Base-by-base conservation (phyloP, 2,888 invertebrate genomes). In the Selenia dentaria region DNA sequence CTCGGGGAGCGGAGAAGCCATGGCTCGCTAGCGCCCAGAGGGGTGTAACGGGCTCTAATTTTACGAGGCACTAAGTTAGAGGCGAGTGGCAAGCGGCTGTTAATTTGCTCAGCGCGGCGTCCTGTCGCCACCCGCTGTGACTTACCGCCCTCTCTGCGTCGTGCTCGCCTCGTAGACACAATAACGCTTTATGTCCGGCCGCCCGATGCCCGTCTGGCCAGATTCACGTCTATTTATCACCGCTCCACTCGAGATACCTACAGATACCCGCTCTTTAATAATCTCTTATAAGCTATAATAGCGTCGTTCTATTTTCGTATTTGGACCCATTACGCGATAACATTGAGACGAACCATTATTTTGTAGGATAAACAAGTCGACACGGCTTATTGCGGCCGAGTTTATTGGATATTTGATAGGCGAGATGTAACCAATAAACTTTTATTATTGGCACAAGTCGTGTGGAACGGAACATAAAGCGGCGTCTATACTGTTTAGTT, bases 41-140 rank as follows among this genome's bases (percentile, higher is more conserved):
- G 78, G 85, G 75, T 77, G 75, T 83, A 82, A 81, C 79, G 76
- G 81, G 73, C 75, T 48, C 85, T 87, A 86, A 88, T 89, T 88
- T 89, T 86, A 88, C 79, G 89, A 89, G 86, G 84, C 78, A 83
- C 83, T 88, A 87, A 88, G 82, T 88, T 82, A 82, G 81, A 79
- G 78, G 76, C 78, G 79, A 83, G 82, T 74, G 82, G 81, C 81
- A 81, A 84, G 74, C 80, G 81, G 70, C 81, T 87, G 89, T 87
- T 89, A 89, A 89, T 88, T 89, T 86, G 85, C 75, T 76, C 79
- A 74, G 75, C 77, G 69, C 80, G 79, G 70, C 79, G 77, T 67
- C 73, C 81, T 83, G 88, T 88, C 89, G 79, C 78, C 87, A 79
- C 86, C 86, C 84, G 83, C 81, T 77, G 84, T 84, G 83, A 88